Base-by-base conservation (phyloP, 2,113 vertebrate genomes). In the Mionectes macconnelli region DNA sequence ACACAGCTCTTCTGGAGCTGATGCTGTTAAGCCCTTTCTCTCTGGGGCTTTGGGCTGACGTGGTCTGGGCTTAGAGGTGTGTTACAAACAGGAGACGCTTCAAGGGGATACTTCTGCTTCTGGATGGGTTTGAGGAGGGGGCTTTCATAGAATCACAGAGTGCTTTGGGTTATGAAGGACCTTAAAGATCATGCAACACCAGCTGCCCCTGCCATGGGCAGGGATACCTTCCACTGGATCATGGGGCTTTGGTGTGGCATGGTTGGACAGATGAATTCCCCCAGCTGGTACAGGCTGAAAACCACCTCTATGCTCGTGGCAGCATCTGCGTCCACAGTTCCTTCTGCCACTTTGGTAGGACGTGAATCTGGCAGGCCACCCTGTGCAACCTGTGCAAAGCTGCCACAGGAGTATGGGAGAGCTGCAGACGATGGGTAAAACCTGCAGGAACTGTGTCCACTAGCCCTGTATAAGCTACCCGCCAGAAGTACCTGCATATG, bases 31-130 rank as follows among this genome's bases (percentile, higher is more conserved):
- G 52, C 20, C 12, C 19, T 50, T 76, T 35, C 31, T 73, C 31
- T 70, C 10, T 0, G 0, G 5, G 10, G 6, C 35, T 49, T 59
- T 70, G 47, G 30, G 8, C 45, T 79, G 13, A 10, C 1, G 0
- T 3, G 22, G 19, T 19, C 39, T 12, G 9, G 35, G 30, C 12
- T 84, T 64, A 47, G 21, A 33, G 30, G 30, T 0, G 1, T 9
- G 5, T 44, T 64, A 25, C 28, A 66, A 73, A 63, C 18, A 52
- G 25, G 40, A 78, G 53, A 56, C 67, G 12, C 21, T 75, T 91
- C 24, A 33, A 59, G 33, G 31, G 28, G 19, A 30, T 13, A 12
- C 23, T 82, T 49, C 17, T 35, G 13, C 30, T 66, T 12, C 44
- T 79, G 6, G 1, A 7, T 13, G 37, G 23, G 37, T 47, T 55